Evolutionary conservation across 2,113 vertebrate genomes (phyloP).

Genomic region (Lagopus muta): DNA sequence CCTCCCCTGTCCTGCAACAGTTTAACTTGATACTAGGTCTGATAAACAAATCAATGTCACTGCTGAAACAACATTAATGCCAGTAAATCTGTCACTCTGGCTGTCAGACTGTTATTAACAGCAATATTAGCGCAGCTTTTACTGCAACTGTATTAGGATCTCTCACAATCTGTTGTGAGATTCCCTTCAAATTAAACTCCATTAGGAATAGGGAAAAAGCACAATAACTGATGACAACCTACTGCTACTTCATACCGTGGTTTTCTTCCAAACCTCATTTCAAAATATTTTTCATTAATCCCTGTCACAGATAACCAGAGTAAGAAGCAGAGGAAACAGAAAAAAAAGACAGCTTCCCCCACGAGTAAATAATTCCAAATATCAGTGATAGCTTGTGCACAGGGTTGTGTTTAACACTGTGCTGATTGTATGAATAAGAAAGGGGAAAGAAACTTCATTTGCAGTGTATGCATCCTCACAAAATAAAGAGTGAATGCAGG

Average conservation of each 20-base stretch:
- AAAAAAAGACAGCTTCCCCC: not conserved
- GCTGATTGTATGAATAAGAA: not conserved
- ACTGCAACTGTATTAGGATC: not conserved
- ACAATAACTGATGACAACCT: not conserved
- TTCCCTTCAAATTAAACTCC: slow-evolving; percentile 4
- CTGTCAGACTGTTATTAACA: slow-evolving; percentile 10
- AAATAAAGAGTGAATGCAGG: not conserved
- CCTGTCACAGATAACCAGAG: not conserved
- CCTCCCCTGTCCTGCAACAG: not conserved
- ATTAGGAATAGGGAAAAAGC: fast-evolving
- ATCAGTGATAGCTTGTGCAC: not conserved
- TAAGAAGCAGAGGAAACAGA: not conserved
- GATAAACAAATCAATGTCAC: slow-evolving; percentile 50
- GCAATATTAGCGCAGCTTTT: slow-evolving; percentile 25
- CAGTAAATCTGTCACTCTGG: slow-evolving; percentile 26
- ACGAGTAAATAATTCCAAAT: not conserved
- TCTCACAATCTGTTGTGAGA: slow-evolving; percentile 34
- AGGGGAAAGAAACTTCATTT: not conserved
- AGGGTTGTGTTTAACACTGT: not conserved
- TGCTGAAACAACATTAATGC: slow-evolving; percentile 29
- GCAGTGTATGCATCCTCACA: not conserved
- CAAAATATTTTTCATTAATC: not conserved
- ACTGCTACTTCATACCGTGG: not conserved
- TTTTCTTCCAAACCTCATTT: not conserved
- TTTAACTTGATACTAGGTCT: slow-evolving; percentile 35